phyloP scores from a whole-genome alignment of 2,888 invertebrate genomes.

The Apomyelois bistriatella region DNA sequence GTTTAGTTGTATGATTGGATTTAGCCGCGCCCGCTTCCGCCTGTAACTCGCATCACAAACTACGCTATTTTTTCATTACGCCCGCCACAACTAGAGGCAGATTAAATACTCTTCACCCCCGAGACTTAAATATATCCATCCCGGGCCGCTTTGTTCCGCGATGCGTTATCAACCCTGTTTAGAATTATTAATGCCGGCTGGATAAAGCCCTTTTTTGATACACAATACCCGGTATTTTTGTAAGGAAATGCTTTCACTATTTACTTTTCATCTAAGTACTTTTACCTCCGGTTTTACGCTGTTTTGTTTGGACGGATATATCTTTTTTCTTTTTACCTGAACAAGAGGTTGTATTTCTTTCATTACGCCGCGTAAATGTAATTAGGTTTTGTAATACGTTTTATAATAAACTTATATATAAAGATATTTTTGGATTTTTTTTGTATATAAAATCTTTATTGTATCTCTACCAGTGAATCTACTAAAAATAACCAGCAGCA shows the following conservation, averaged over 20 bases:
- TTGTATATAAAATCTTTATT: no score
- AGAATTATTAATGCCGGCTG: conserved; percentile 14
- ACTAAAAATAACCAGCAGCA: no score
- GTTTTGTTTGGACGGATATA: conserved; percentile 1
- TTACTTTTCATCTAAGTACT: conserved; percentile 12
- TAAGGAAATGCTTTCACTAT: conserved; percentile 14
- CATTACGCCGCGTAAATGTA: background rate
- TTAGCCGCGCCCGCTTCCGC: background rate
- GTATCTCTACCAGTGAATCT: no score
- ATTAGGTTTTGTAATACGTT: background rate
- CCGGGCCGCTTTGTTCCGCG: conserved; percentile 14
- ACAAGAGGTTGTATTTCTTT: conserved; percentile 6
- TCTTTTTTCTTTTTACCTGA: background rate
- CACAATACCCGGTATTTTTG: conserved; percentile 13
- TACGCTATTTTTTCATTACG: conserved; percentile 34
- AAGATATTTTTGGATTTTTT: background rate
- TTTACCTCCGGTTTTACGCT: background rate
- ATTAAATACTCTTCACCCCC: conserved; percentile 40
- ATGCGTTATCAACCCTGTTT: conserved; percentile 16
- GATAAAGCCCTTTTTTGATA: conserved; percentile 12
- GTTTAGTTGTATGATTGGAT: no score
- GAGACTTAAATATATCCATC: conserved; percentile 16
- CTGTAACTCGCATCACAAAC: background rate
- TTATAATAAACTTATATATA: no score
- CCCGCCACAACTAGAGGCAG: conserved; percentile 26